Conservation (phyloP, 1,140 invertebrate genomes). For the Pseudomyrmex concolor region DNA sequence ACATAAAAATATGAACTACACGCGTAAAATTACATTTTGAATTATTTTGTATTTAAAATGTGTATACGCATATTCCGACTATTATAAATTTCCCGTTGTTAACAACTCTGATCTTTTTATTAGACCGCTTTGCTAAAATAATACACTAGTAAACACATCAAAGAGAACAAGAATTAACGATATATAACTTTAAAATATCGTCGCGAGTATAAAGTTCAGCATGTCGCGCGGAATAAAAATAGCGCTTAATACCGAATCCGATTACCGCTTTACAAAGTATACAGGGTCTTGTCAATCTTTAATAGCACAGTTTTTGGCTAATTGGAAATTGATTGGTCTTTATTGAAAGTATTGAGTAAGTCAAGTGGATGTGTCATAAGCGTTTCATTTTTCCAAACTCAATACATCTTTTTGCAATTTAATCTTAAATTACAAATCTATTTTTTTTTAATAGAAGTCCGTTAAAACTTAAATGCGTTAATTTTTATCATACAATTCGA, state of each 20-base stretch:
- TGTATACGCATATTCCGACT: not conserved
- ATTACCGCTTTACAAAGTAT: constrained; percentile 46
- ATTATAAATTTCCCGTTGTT: constrained; percentile 26
- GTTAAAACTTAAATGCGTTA: not conserved
- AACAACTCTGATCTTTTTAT: constrained; percentile 20
- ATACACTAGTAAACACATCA: constrained; percentile 46
- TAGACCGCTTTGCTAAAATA: constrained; percentile 7
- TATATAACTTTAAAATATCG: constrained; percentile 44
- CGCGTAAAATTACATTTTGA: constrained; percentile 33
- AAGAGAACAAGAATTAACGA: constrained; percentile 28
- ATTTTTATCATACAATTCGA: too few species aligned
- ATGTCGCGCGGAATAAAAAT: constrained; percentile 37
- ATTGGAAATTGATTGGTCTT: not conserved
- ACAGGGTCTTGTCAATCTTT: constrained; percentile 38
- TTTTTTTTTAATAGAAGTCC: too few species aligned
- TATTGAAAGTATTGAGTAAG: not conserved
- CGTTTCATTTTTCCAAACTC: not conserved
- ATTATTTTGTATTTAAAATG: constrained; percentile 10
- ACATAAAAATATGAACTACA: not conserved
- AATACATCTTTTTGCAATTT: not conserved
- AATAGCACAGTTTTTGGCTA: constrained; percentile 2
- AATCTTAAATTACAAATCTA: not conserved
- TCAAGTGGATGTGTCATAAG: not conserved
- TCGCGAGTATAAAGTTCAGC: constrained; percentile 45
- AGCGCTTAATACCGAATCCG: constrained; percentile 51